Base-by-base conservation (phyloP, 2,888 invertebrate genomes). In the Drosophila cyrtoloma region DNA sequence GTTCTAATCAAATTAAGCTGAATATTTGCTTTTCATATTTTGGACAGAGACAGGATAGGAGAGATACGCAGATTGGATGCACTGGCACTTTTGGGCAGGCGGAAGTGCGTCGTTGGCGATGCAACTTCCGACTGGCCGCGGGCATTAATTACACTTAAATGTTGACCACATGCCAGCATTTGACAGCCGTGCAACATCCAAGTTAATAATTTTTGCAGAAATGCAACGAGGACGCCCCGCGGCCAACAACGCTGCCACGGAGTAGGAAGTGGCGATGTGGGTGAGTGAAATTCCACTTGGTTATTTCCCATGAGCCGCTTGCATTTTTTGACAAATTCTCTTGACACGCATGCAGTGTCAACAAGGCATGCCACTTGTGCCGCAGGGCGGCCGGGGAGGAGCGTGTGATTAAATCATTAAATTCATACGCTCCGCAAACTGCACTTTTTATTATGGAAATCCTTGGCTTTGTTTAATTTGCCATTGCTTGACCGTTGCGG, bases 101-200 rank as follows among this genome's bases (percentile, higher is more conserved):
- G 85, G 86, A 79, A 86, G 80, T 80, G 80, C 80, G 77, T 71
- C 77, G 65, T 72, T 71, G 75, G 67, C 67, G 75, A n/a, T 70
- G 88, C 88, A 82, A 89, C 91, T 82, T 89, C 78, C 82, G 82
- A 51, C 77, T 79, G 68, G 92, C 92, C 92, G 76, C 75, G 75
- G 93, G 93, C 93, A 92, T 90, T 92, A 93, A 93, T 93, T 93
- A 93, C 92, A 93, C 93, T 92, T 91, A 93, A 92, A 91, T 90
- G 84, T 90, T 92, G 92, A 93, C 93, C 93, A 93, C 93, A 93
- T 93, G 93, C 93, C 89, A 92, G 88, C 91, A 93, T 93, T 92
- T 91, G 89, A 59, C 87, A 77, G 90, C 61, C 56, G 2, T 57
- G 75, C 59, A 14, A 39, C 47, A 47, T 5, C 32, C 42, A 82